Evolutionary conservation across 2,113 vertebrate genomes (phyloP).

Genomic region (Nematolebias whitei): DNA sequence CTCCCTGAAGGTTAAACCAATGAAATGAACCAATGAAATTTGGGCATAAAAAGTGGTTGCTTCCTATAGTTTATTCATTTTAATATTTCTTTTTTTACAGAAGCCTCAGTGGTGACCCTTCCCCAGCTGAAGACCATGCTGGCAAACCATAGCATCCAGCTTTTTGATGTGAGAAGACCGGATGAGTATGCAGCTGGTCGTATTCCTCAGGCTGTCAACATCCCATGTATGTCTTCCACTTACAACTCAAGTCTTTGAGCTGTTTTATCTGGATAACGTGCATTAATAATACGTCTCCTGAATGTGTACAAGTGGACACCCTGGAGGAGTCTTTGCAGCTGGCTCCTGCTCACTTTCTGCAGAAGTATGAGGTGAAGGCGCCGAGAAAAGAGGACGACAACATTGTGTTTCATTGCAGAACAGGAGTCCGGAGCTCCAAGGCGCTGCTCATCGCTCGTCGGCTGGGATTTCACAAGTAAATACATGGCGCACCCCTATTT

Average conservation of each 20-base stretch:
- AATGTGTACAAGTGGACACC: constrained; percentile 67
- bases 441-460: constrained; percentile 72
- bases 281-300: not conserved
- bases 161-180: constrained; percentile 78
- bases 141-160: constrained; percentile 54
- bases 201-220: constrained; percentile 71
- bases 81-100: not conserved
- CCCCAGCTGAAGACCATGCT: constrained; percentile 75
- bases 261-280: not conserved
- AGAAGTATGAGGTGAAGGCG: constrained; percentile 67
- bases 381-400: constrained; percentile 75
- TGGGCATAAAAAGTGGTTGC: too few species aligned
- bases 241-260: not conserved
- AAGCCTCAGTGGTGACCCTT: constrained; percentile 71
- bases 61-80: not conserved
- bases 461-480: constrained; percentile 78
- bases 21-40: too few species aligned
- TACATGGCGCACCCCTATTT: too few species aligned
- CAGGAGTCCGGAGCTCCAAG: constrained; percentile 72
- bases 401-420: constrained; percentile 82
- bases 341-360: constrained; percentile 72
- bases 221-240: constrained; percentile 70
- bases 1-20: not conserved
- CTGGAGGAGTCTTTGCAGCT: constrained; percentile 80
- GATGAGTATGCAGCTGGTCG: constrained; percentile 76